Percentiles rank a stretch among this genome's conserved stretches.
Evolutionary conservation across 2,113 vertebrate genomes (phyloP).

Genomic region (Trochalopteron elliotii): DNA sequence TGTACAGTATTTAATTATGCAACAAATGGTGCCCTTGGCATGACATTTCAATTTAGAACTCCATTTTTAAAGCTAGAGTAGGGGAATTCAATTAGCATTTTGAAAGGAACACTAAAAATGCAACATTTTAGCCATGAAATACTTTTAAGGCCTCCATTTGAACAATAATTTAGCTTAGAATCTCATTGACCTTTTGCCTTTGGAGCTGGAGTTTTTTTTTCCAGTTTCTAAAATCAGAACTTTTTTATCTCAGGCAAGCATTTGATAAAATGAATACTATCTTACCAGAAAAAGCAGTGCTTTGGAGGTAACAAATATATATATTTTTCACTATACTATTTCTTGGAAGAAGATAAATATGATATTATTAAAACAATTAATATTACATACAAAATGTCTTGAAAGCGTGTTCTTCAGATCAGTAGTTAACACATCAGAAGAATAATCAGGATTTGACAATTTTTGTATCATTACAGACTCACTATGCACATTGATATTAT

Average conservation of each 20-base stretch:
- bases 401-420: background rate
- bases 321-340: background rate
- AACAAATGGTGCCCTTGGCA: constrained; percentile 62
- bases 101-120: constrained; percentile 66
- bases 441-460: background rate
- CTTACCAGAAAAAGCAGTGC: background rate
- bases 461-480: background rate
- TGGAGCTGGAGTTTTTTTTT: background rate
- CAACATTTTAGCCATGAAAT: constrained; percentile 53
- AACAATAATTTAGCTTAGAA: constrained; percentile 53
- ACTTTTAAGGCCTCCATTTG: constrained; percentile 43
- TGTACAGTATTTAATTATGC: constrained; percentile 69
- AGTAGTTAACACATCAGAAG: background rate
- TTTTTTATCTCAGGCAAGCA: background rate
- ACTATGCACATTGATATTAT: accelerated
- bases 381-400: background rate
- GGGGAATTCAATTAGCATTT: constrained; percentile 71
- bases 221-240: background rate
- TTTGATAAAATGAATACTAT: background rate
- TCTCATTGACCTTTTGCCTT: constrained; percentile 39
- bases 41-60: constrained; percentile 67
- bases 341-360: background rate
- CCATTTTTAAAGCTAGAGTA: constrained; percentile 70
- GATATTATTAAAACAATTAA: background rate
- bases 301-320: background rate